Conservation (phyloP, 2,113 vertebrate species). For the Carassius gibelio region DNA sequence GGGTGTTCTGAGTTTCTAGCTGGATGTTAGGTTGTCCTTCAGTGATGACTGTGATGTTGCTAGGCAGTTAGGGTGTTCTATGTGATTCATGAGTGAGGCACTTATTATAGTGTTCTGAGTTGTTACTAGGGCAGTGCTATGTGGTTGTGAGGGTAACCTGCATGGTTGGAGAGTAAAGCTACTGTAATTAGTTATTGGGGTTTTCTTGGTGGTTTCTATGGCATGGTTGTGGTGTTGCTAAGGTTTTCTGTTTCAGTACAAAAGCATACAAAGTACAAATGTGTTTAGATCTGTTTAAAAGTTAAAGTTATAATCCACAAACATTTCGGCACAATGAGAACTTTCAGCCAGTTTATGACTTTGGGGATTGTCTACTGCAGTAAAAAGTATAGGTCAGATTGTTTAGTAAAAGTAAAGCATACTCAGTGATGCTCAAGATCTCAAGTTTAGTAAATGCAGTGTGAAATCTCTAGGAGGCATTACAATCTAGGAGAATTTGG, state of each 20-base stretch:
- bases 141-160: no score
- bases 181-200: no score
- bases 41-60: no score
- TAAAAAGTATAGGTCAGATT: neutral
- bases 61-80: no score
- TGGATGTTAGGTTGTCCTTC: neutral
- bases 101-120: no score
- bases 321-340: neutral
- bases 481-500: neutral
- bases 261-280: neutral
- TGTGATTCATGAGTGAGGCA: no score
- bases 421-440: neutral
- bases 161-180: no score
- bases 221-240: neutral
- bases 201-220: neutral
- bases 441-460: neutral
- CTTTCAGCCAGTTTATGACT: neutral
- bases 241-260: neutral
- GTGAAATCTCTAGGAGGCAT: neutral
- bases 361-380: neutral
- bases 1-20: neutral
- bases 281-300: neutral
- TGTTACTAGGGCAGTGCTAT: no score
- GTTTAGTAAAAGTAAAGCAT: neutral
- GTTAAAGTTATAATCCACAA: neutral